Conservation (phyloP, 1,140 invertebrate genomes). For the Matsumurasca onukii region DNA sequence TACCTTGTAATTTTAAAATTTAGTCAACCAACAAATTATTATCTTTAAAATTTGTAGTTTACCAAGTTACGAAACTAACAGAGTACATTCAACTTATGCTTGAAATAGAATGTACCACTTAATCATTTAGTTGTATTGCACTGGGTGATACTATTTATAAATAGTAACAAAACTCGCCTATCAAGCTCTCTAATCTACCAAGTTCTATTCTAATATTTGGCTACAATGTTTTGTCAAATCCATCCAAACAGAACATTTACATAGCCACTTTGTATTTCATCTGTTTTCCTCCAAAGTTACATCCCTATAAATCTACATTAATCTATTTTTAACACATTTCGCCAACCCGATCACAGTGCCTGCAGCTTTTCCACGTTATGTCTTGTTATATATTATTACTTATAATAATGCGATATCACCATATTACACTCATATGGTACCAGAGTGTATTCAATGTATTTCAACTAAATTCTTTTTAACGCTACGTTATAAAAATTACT, state of each 20-base stretch:
- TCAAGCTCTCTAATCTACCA: not conserved
- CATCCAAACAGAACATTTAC: conserved; percentile 23
- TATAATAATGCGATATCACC: conserved; percentile 21
- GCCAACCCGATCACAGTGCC: conserved; percentile 19
- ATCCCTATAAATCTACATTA: conserved; percentile 3
- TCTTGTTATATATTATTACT: conserved; percentile 23
- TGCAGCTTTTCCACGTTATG: conserved; percentile 7
- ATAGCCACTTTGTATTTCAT: not conserved
- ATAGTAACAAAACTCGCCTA: not conserved
- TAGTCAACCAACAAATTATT: too few species aligned
- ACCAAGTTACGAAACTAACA: too few species aligned
- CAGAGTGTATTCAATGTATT: conserved; percentile 11
- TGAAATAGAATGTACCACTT: too few species aligned
- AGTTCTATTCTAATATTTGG: not conserved
- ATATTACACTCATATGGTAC: not conserved
- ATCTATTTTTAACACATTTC: not conserved
- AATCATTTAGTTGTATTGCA: not conserved
- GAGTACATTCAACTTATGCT: too few species aligned
- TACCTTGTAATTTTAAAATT: too few species aligned
- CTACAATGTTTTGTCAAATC: not conserved
- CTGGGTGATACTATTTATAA: not conserved
- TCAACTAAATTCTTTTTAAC: not conserved
- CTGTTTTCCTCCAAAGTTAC: not conserved
- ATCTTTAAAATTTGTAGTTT: too few species aligned
- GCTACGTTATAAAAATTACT: not conserved